A percentile compares a stretch with the other conserved stretches of the same genome.
Evolutionary conservation across 2,888 invertebrate genomes (phyloP).

Genomic region (Pheosia tremula): DNA sequence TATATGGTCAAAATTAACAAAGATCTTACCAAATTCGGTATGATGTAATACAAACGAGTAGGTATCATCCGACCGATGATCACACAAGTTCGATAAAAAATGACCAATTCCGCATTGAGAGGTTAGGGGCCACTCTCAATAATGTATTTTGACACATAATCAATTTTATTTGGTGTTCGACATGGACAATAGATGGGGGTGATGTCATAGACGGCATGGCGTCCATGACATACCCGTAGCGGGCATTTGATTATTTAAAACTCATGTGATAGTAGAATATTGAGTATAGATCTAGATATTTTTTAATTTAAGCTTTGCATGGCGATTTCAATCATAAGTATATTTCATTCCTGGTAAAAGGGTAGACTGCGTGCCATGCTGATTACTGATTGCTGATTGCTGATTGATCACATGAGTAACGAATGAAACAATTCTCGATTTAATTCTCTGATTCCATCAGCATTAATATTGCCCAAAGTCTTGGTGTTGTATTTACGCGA

Average conservation of each 20-base stretch:
- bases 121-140: constrained; percentile 6
- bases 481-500: too few relatives aligned
- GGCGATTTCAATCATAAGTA: too few relatives aligned
- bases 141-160: constrained; percentile 8
- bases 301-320: neutral
- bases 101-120: neutral
- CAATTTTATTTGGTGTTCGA: constrained; percentile 5
- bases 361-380: too few relatives aligned
- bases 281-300: neutral
- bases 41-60: constrained; percentile 1
- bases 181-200: constrained; percentile 6
- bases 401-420: too few relatives aligned
- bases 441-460: too few relatives aligned
- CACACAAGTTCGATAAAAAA: neutral
- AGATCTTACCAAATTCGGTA: neutral
- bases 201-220: constrained; percentile 2
- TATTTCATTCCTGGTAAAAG: too few relatives aligned
- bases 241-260: neutral
- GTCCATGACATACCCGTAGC: neutral
- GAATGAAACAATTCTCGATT: too few relatives aligned
- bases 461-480: too few relatives aligned
- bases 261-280: neutral
- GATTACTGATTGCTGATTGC: too few relatives aligned
- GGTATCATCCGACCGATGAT: neutral
- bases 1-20: neutral